phyloP scores from a whole-genome alignment of 2,797 vertebrate genomes.

The Darevskia mixta region DNA sequence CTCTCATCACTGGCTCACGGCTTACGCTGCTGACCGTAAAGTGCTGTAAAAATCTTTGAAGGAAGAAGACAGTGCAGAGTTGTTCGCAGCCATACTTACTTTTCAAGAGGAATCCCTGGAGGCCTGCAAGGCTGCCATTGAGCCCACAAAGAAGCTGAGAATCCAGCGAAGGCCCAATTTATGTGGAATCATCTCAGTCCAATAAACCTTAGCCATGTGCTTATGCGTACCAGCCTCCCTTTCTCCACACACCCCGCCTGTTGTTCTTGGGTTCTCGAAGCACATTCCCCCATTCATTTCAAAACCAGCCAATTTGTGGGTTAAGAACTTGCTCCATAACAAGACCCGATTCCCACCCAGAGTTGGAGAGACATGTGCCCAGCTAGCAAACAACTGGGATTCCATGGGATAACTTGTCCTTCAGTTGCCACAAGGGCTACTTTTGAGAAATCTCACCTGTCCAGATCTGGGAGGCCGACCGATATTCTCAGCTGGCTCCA shows the following conservation, averaged over 20 bases:
- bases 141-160: not conserved
- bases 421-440: not conserved
- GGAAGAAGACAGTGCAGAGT: not conserved
- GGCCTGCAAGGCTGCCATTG: not conserved
- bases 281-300: not conserved
- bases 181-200: not conserved
- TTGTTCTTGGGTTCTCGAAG: not conserved
- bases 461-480: conserved; percentile 85
- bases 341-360: not conserved
- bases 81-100: no score
- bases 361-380: not conserved
- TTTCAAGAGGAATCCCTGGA: not conserved
- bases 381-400: not conserved
- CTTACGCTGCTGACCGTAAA: conserved; percentile 90
- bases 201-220: not conserved
- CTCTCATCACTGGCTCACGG: conserved; percentile 85
- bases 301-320: not conserved
- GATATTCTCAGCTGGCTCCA: conserved; percentile 84
- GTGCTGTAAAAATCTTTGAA: conserved; percentile 90
- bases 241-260: not conserved
- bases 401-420: not conserved
- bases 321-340: not conserved
- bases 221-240: not conserved
- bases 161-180: not conserved
- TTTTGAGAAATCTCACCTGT: conserved; percentile 80